A percentile compares a stretch with the other conserved stretches of the same genome.
phyloP scores from a whole-genome alignment of 1,140 invertebrate species.

The Ooceraea biroi region DNA sequence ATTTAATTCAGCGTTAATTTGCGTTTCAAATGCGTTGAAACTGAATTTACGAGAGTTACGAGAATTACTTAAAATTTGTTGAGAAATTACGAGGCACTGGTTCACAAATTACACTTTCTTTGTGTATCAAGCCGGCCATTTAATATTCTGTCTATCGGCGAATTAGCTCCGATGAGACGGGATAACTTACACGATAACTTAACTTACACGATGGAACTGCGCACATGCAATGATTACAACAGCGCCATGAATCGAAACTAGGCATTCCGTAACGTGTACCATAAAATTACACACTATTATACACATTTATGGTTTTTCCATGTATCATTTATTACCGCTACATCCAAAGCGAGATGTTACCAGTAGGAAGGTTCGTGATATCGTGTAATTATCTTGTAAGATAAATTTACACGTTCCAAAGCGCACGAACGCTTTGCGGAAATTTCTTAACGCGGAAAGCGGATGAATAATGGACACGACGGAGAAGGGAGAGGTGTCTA shows the following conservation, averaged over 20 bases:
- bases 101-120: too few relatives aligned
- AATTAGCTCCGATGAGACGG: neutral
- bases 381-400: constrained; percentile 42
- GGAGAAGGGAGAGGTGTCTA: neutral
- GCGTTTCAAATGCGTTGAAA: too few relatives aligned
- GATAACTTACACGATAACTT: constrained; percentile 8
- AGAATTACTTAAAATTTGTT: too few relatives aligned
- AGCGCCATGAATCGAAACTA: neutral
- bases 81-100: too few relatives aligned
- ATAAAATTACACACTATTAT: constrained; percentile 23
- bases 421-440: constrained; percentile 16
- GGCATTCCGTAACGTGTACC: neutral
- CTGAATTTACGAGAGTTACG: too few relatives aligned
- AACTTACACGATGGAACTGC: neutral
- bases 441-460: constrained; percentile 30
- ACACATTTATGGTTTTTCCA: neutral
- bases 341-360: constrained; percentile 7
- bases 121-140: too few relatives aligned
- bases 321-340: constrained; percentile 36
- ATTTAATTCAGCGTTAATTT: too few relatives aligned
- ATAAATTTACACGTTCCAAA: constrained; percentile 34
- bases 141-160: too few relatives aligned
- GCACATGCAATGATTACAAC: constrained; percentile 9
- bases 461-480: constrained; percentile 6
- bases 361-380: constrained; percentile 17